Percentiles rank a stretch among this genome's conserved stretches.
These are phyloP conservation scores for Acanthisitta chloris DNA, from an alignment of 2,113 vertebrate genomes.

Conservation along the genomic window DNA sequence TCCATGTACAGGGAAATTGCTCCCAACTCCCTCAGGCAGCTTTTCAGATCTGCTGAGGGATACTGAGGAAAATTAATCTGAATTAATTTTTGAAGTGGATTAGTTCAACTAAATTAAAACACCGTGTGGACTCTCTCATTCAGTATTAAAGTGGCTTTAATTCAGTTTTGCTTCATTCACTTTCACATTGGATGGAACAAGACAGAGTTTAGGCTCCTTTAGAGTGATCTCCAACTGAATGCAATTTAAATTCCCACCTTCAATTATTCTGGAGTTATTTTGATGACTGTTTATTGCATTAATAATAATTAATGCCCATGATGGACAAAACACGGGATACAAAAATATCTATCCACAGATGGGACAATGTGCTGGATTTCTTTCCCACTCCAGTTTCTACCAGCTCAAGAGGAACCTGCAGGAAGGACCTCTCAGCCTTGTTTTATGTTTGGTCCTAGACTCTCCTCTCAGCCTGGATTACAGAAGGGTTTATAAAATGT, in stretches of 20 bases:
- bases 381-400: neutral
- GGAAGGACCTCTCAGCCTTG: neutral
- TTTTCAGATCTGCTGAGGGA: slow-evolving; percentile 49
- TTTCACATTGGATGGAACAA: neutral
- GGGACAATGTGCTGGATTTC: rapidly evolving
- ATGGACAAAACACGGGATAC: neutral
- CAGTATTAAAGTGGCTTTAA: slow-evolving; percentile 47
- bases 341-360: neutral
- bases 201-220: neutral
- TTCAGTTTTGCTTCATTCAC: slow-evolving; percentile 39
- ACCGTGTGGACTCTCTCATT: slow-evolving; percentile 41
- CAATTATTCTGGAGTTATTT: neutral
- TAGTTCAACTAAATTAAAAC: slow-evolving; percentile 68
- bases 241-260: neutral
- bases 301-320: neutral
- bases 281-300: neutral
- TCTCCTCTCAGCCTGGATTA: neutral
- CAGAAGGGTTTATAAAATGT: neutral
- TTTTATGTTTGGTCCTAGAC: neutral
- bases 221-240: neutral
- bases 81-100: slow-evolving; percentile 65
- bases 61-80: slow-evolving; percentile 64
- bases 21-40: slow-evolving; percentile 50
- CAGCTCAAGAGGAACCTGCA: neutral
- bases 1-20: slow-evolving; percentile 34